Conservation (phyloP, 2,113 vertebrate species). For the Bubo bubo region DNA sequence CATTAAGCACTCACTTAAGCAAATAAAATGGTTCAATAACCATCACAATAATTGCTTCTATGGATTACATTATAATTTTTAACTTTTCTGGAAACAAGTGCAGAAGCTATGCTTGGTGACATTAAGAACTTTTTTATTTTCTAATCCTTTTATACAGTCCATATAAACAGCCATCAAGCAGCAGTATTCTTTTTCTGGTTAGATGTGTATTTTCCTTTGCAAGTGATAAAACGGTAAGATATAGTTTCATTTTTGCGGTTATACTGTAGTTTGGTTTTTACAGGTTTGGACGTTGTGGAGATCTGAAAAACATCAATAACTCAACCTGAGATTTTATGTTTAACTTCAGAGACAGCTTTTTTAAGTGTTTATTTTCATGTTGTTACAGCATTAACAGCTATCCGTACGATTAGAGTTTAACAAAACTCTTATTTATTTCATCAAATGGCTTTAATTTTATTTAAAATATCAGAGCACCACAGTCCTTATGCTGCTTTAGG, state of each 20-base stretch:
- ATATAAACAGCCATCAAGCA: not conserved
- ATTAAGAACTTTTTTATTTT: not conserved
- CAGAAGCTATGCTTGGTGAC: not conserved
- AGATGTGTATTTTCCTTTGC: not conserved
- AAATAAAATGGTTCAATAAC: not conserved
- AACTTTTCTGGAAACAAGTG: not conserved
- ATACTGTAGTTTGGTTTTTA: not conserved
- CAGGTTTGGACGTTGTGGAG: not conserved
- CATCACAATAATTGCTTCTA: not conserved
- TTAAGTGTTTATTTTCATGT: not conserved
- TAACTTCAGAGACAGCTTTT: not conserved
- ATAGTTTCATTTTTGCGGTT: not conserved
- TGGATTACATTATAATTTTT: not conserved
- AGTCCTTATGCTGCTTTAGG: not conserved
- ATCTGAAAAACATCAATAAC: not conserved
- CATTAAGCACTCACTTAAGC: not conserved
- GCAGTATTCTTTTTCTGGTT: not conserved
- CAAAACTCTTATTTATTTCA: not conserved
- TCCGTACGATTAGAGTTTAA: not conserved
- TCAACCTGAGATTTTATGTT: not conserved
- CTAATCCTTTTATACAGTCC: not conserved
- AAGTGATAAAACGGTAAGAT: not conserved
- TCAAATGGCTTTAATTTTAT: not conserved
- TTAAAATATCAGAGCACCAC: not conserved
- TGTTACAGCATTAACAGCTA: not conserved